Percentiles rank a stretch among this genome's conserved stretches.
These are phyloP conservation scores for Eremobia ochroleuca DNA, from an alignment of 2,888 invertebrate genomes.

Conservation along the genomic window DNA sequence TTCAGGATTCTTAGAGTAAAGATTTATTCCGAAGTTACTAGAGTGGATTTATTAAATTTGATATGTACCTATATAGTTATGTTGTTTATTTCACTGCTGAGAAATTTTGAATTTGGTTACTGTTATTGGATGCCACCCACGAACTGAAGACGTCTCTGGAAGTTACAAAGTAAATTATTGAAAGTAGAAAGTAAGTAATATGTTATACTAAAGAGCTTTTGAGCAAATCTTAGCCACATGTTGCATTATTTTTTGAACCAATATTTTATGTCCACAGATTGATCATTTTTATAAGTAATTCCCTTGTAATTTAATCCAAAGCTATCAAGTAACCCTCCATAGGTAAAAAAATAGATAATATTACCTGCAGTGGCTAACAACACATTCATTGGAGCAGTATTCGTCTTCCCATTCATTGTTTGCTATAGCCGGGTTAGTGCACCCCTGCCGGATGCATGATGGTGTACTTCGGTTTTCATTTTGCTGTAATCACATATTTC, in stretches of 20 bases:
- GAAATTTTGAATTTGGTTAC: constrained; percentile 94
- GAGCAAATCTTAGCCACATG: constrained; percentile 11
- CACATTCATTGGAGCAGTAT: constrained; percentile 99
- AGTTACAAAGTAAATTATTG: constrained; percentile 71
- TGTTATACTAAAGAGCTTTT: constrained; percentile 4
- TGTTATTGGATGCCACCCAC: constrained; percentile 97
- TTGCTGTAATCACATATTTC: constrained; percentile 78
- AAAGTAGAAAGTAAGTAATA: constrained; percentile 12
- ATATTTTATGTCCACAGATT: neutral
- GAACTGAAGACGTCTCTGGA: constrained; percentile 97
- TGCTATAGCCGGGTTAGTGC: constrained; percentile 97
- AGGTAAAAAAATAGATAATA: constrained; percentile 29
- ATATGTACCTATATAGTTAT: constrained; percentile 75
- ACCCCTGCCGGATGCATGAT: constrained; percentile 96
- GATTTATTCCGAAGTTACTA: constrained; percentile 60
- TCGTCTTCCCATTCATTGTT: constrained; percentile 99
- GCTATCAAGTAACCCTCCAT: constrained; percentile 81
- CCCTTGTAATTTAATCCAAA: constrained; percentile 20
- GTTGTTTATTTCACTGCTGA: constrained; percentile 94
- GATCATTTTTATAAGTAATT: neutral
- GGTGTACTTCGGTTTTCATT: constrained; percentile 86
- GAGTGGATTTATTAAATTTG: constrained; percentile 74
- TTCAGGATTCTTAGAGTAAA: constrained; percentile 50
- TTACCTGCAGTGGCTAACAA: constrained; percentile 97
- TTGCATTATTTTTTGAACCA: constrained; percentile 12